phyloP scores from a whole-genome alignment of 35 echinoderm and acorn worm species.

The Eucidaris tribuloides region DNA sequence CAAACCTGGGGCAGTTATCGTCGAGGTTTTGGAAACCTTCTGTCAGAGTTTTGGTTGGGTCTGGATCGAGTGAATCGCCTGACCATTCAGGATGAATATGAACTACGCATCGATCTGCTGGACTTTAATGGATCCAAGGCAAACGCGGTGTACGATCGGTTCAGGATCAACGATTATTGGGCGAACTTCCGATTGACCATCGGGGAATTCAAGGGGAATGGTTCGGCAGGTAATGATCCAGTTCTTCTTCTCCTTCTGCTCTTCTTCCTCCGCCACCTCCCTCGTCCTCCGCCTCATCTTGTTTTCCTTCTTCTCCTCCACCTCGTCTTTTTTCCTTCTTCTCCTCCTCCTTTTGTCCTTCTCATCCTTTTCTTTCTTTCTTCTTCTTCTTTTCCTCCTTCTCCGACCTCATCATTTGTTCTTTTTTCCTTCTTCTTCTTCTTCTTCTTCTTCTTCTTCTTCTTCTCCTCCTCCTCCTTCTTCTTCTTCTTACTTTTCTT shows the following conservation, averaged over 20 bases:
- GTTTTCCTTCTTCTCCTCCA: neutral
- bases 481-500: too few relatives aligned
- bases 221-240: conserved; percentile 7
- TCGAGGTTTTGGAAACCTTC: conserved; percentile 39
- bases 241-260: neutral
- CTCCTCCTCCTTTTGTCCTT: neutral
- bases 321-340: neutral
- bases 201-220: conserved; percentile 14
- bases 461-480: too few relatives aligned
- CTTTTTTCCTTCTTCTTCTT: neutral
- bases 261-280: neutral
- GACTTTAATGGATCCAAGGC: neutral
- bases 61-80: conserved; percentile 29
- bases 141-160: neutral
- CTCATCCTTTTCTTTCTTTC: neutral
- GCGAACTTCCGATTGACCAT: neutral
- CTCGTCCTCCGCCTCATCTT: too few relatives aligned
- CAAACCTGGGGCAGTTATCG: conserved; percentile 25
- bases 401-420: neutral
- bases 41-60: conserved; percentile 51
- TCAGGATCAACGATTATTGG: neutral
- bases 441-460: too few relatives aligned
- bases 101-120: conserved; percentile 43
- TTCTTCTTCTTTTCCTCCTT: neutral
- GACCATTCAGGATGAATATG: conserved; percentile 47